Percentiles rank a stretch among this genome's conserved stretches.
Evolutionary conservation across 2,797 vertebrate species (phyloP).

Genomic region (Iguana delicatissima): DNA sequence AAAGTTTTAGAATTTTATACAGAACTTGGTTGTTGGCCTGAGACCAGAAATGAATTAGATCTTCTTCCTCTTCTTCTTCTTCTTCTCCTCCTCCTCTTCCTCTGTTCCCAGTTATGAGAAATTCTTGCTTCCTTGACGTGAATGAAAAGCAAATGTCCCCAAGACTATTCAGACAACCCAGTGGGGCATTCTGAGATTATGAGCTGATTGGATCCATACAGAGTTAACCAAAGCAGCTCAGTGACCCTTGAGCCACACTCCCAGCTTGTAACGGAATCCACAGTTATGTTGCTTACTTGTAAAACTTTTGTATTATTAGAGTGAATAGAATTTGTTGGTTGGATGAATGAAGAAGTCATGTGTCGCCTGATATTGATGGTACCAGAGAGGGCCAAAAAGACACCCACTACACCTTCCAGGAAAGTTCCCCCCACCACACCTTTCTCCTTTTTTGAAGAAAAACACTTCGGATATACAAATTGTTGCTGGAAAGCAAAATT

Average conservation of each 20-base stretch:
- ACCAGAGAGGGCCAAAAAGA: neutral
- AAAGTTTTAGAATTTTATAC: constrained; percentile 64
- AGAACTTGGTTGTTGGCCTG: constrained; percentile 59
- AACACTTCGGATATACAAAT: neutral
- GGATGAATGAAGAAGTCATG: neutral
- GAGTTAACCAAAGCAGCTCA: neutral
- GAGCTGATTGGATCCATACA: neutral
- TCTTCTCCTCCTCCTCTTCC: no score
- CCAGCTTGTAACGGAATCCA: neutral
- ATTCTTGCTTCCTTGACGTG: constrained; percentile 47
- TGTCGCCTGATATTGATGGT: no score
- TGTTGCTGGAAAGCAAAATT: neutral
- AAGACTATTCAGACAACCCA: neutral
- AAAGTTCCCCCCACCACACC: neutral
- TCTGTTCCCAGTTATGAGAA: constrained; percentile 64
- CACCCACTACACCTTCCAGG: neutral
- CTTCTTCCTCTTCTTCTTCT: neutral
- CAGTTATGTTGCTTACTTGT: neutral
- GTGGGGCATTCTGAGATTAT: neutral
- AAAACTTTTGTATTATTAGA: neutral
- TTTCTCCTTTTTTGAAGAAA: neutral
- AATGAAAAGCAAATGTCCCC: constrained; percentile 29
- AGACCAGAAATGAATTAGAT: constrained; percentile 66
- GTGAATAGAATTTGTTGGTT: neutral
- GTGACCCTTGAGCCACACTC: neutral